These are phyloP conservation scores for Ectemnius continuus DNA, from an alignment of 2,888 invertebrate species.

Conservation along the genomic window DNA sequence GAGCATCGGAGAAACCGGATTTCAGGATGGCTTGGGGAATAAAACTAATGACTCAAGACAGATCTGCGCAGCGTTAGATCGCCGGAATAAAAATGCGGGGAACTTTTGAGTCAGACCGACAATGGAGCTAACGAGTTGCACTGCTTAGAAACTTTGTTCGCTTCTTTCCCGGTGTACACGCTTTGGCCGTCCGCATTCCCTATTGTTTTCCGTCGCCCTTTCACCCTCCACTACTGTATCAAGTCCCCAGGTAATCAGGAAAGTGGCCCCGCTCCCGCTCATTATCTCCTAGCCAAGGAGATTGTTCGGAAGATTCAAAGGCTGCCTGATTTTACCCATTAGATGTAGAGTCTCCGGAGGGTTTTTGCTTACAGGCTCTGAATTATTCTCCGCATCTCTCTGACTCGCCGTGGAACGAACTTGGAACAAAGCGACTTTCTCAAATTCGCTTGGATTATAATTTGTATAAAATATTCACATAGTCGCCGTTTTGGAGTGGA, in stretches of 20 bases:
- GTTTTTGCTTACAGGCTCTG: constrained; percentile 2
- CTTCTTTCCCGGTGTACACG: neutral
- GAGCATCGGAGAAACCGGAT: too few relatives aligned
- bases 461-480: too few relatives aligned
- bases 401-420: too few relatives aligned
- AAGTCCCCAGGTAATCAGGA: constrained; percentile 49
- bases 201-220: neutral
- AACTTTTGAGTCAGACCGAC: neutral
- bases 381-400: too few relatives aligned
- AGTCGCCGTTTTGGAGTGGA: too few relatives aligned
- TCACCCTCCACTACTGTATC: constrained; percentile 5
- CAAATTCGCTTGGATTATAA: too few relatives aligned
- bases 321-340: constrained; percentile 8
- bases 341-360: constrained; percentile 17
- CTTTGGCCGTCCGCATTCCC: neutral
- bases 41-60: too few relatives aligned
- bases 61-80: neutral
- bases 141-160: constrained; percentile 6
- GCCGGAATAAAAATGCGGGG: neutral
- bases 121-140: neutral
- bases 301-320: constrained; percentile 43
- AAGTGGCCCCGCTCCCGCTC: constrained; percentile 34
- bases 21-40: too few relatives aligned
- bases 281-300: constrained; percentile 35
- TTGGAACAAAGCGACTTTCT: too few relatives aligned